These are phyloP conservation scores for Tachuris rubrigastra DNA, from an alignment of 2,113 vertebrate species.

Conservation along the genomic window DNA sequence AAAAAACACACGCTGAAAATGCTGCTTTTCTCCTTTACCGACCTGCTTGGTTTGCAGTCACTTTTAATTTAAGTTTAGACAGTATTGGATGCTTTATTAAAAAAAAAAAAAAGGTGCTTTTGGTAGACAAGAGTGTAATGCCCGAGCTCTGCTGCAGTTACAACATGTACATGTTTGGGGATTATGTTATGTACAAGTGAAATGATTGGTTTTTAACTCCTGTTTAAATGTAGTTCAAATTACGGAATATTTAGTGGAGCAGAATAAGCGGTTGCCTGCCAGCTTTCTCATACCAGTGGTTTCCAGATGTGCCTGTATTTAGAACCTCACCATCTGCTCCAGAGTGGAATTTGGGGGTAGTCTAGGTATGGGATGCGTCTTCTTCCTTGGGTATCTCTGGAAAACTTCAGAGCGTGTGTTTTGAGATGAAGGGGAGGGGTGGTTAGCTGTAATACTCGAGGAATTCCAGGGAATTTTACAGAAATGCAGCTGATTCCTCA, in stretches of 20 bases:
- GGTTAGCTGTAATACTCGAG: not conserved
- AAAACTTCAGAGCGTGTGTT: slow-evolving; percentile 21
- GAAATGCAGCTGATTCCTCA: not conserved
- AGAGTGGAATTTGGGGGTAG: slow-evolving; percentile 9
- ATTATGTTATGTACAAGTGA: not conserved
- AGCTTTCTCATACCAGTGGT: slow-evolving; percentile 33
- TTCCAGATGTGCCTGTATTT: slow-evolving; percentile 46
- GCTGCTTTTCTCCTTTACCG: not conserved
- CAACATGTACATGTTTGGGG: not conserved
- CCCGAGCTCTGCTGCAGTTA: not conserved
- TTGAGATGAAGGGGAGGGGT: not conserved
- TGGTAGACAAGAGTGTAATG: not conserved
- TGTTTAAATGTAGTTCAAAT: not conserved
- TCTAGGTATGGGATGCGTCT: slow-evolving; percentile 11
- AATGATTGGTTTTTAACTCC: not conserved
- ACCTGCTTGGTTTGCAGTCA: slow-evolving; percentile 7
- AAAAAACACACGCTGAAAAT: not conserved
- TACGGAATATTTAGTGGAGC: slow-evolving; percentile 26
- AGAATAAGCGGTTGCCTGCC: slow-evolving; percentile 6
- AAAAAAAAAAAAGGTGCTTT: not conserved
- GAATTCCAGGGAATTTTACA: slow-evolving; percentile 11
- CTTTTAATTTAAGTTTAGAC: slow-evolving; percentile 6
- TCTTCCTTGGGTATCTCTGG: slow-evolving; percentile 8
- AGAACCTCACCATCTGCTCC: slow-evolving; percentile 15
- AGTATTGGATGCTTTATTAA: slow-evolving; percentile 3